Conservation (phyloP, 2,113 vertebrate species). For the Climacteris rufus region DNA sequence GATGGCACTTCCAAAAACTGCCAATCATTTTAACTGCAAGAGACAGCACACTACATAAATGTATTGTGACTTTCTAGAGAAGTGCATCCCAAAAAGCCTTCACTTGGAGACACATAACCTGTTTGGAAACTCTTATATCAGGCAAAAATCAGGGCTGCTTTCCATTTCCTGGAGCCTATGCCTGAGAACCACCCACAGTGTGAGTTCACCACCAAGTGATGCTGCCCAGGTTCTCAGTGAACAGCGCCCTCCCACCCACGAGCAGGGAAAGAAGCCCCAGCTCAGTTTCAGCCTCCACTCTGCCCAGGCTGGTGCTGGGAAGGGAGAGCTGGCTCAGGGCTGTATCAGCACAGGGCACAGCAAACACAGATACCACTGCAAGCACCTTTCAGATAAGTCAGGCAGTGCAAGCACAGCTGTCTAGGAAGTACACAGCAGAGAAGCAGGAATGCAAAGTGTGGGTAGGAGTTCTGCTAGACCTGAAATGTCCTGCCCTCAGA, state of each 20-base stretch:
- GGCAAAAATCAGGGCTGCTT: not conserved
- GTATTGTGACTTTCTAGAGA: not conserved
- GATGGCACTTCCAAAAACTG: not conserved
- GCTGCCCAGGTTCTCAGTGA: not conserved
- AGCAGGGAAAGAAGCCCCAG: not conserved
- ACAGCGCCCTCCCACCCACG: accelerated
- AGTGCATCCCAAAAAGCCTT: not conserved
- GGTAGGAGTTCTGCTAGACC: not conserved
- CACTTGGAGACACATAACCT: not conserved
- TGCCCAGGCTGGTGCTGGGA: not conserved
- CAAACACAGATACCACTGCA: not conserved
- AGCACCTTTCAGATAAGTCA: not conserved
- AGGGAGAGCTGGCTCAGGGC: not conserved
- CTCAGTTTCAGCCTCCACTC: not conserved
- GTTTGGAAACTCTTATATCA: not conserved
- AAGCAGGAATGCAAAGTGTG: not conserved
- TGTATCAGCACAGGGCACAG: not conserved
- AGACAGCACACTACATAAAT: not conserved
- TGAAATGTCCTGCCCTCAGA: not conserved
- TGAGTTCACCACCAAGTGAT: accelerated
- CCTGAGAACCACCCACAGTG: not conserved
- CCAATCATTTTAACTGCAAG: not conserved
- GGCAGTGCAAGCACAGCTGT: not conserved
- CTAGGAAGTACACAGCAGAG: not conserved
- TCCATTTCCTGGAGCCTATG: not conserved